Base-by-base conservation (phyloP, 23 tunicate species). In the Phallusia fumigata region DNA sequence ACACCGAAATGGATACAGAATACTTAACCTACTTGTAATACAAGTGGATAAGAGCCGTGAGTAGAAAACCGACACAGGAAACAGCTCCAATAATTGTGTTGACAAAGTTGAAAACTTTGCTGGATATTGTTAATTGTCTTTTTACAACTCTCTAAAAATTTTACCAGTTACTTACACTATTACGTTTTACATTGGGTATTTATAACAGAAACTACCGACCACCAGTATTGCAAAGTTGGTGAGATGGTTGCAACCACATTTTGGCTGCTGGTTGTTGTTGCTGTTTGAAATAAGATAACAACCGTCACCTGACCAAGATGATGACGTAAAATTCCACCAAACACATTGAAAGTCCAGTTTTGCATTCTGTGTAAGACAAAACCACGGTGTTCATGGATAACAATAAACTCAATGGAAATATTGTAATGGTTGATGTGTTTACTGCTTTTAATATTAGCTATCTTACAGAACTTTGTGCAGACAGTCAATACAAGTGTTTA, bases 241-340 rank as follows among this genome's bases (percentile, higher is more conserved):
- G 30, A 74, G 77, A 74, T 74, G 77, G 40, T 74, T 33, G 40
- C 77, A 74, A 21, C 12, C 45, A 31, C 77, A 74, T 18, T 24
- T 74, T 19, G 40, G 77, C 30, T 24, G 36, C 47, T 40, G 47
- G 10, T 40, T 40, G n/a, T n/a, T n/a, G 76, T 58, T 58, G 69
- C 28, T 58, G 58, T 51, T 58, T 58, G 69, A 58, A 58, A 58
- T 58, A 3, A 58, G 28, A 6, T 6, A 58, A 58, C 69, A 58
- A 13, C 69, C 69, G 13, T 58, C 69, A 21, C 13, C 15, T 58
- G 69, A 58, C 69, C 69, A 58, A 21, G 69, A 6, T 8, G 69
- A 58, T 24, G 69, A 21, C 11, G 69, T 21, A 24, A 58, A 58
- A 13, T 58, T 58, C 69, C 69, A 58, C 28, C 28, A 58, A 58